Conservation (phyloP, 2,888 invertebrate genomes). For the Eupeodes luniger region DNA sequence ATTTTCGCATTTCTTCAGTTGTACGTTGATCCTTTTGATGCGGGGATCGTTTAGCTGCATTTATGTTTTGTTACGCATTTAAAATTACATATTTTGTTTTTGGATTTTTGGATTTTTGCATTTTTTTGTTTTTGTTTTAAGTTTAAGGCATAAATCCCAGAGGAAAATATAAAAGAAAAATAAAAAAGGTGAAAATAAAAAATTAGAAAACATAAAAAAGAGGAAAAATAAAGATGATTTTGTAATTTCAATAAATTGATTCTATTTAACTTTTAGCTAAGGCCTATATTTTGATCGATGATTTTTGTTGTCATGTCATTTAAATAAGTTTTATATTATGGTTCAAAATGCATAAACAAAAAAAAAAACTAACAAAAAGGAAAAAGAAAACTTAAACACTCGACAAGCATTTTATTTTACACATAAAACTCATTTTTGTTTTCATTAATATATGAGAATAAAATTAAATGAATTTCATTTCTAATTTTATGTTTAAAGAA, state of each 20-base stretch:
- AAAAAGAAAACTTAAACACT: constrained; percentile 23
- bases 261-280: constrained; percentile 18
- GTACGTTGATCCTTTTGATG: constrained; percentile 95
- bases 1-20: constrained; percentile 98
- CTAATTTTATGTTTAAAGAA: constrained; percentile 18
- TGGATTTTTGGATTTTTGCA: constrained; percentile 13
- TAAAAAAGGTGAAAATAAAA: constrained; percentile 76
- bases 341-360: constrained; percentile 62
- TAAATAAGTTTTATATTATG: constrained; percentile 17
- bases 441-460: background rate
- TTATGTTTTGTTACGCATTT: constrained; percentile 52
- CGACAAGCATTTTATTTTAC: constrained; percentile 63
- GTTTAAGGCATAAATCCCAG: constrained; percentile 69
- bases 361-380: background rate
- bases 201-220: constrained; percentile 69
- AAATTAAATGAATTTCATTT: constrained; percentile 42
- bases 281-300: constrained; percentile 25
- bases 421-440: constrained; percentile 26
- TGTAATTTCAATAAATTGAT: constrained; percentile 21
- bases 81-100: constrained; percentile 63
- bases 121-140: constrained; percentile 60
- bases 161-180: constrained; percentile 77
- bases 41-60: constrained; percentile 87
- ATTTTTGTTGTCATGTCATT: background rate
- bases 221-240: constrained; percentile 52